Percentiles rank a stretch among this genome's conserved stretches.
Evolutionary conservation across 2,797 vertebrate species (phyloP).

Genomic region (Poeciliopsis turneri): DNA sequence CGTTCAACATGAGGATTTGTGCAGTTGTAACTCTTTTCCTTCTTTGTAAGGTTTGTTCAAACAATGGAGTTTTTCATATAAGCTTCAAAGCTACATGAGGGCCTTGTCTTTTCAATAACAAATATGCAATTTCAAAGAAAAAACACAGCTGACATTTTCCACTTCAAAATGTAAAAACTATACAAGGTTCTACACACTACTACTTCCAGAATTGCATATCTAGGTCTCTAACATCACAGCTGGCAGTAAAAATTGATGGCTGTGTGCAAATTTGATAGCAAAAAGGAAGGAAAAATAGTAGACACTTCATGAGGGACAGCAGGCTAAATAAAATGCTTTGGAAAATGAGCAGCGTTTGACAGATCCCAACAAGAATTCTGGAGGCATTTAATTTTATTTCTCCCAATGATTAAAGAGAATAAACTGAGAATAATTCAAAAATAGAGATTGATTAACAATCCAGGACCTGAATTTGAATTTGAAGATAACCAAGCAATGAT

Average conservation of each 20-base stretch:
- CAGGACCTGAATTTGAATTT: background rate
- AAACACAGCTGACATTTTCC: background rate
- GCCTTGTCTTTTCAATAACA: background rate
- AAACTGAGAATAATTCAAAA: background rate
- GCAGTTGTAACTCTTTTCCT: background rate
- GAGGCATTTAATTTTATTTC: background rate
- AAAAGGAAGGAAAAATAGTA: background rate
- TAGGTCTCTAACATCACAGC: background rate
- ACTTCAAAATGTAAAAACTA: background rate
- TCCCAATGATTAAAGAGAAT: background rate
- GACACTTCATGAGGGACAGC: background rate
- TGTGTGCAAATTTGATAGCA: background rate
- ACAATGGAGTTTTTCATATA: background rate
- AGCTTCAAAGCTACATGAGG: background rate
- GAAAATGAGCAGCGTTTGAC: background rate
- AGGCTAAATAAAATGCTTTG: background rate
- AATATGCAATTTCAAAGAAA: background rate
- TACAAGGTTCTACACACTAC: background rate
- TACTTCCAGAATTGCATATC: background rate
- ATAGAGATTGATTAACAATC: background rate
- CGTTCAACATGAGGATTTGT: background rate
- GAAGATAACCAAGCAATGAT: background rate
- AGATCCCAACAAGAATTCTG: background rate
- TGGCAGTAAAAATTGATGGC: background rate
- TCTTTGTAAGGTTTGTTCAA: background rate